Evolutionary conservation across 2,797 vertebrate species (phyloP).

Genomic region (Coregonus sp.): DNA sequence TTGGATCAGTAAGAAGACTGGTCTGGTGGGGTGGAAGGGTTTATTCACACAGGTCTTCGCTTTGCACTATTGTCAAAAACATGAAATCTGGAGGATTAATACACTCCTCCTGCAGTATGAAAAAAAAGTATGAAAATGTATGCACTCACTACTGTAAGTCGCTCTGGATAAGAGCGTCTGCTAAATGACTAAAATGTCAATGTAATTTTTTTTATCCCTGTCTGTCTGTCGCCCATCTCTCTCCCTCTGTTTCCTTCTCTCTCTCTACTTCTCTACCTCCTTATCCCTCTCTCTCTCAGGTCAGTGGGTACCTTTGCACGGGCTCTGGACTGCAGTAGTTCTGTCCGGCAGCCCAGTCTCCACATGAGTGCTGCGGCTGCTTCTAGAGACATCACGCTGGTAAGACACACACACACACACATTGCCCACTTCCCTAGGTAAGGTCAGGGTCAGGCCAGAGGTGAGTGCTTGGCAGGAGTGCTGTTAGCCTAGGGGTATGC

Average conservation of each 20-base stretch:
- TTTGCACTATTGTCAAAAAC: not conserved
- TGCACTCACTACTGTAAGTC: too few relatives aligned
- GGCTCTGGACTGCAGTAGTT: constrained; percentile 96
- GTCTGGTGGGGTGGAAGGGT: not conserved
- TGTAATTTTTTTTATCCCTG: too few relatives aligned
- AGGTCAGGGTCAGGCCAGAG: constrained; percentile 20
- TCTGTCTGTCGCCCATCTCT: not conserved
- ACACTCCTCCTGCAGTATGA: not conserved
- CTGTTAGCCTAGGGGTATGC: constrained; percentile 29
- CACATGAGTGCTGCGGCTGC: constrained; percentile 96
- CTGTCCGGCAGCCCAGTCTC: constrained; percentile 95
- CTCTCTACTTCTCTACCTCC: constrained; percentile 12
- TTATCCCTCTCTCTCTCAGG: constrained; percentile 62
- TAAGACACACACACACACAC: constrained; percentile 61
- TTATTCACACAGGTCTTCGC: not conserved
- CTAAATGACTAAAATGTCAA: too few relatives aligned
- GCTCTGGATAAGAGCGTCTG: too few relatives aligned
- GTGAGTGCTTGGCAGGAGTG: constrained; percentile 8
- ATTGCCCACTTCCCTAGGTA: constrained; percentile 18
- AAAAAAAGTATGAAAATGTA: too few relatives aligned
- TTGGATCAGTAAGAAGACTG: not conserved
- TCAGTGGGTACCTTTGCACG: constrained; percentile 95
- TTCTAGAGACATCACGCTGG: constrained; percentile 95
- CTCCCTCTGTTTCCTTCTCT: not conserved
- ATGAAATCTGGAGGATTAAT: not conserved